Percentiles rank a stretch among this genome's conserved stretches.
Evolutionary conservation across 1,140 invertebrate genomes (phyloP).

Genomic region (Drosophila micromelanica): DNA sequence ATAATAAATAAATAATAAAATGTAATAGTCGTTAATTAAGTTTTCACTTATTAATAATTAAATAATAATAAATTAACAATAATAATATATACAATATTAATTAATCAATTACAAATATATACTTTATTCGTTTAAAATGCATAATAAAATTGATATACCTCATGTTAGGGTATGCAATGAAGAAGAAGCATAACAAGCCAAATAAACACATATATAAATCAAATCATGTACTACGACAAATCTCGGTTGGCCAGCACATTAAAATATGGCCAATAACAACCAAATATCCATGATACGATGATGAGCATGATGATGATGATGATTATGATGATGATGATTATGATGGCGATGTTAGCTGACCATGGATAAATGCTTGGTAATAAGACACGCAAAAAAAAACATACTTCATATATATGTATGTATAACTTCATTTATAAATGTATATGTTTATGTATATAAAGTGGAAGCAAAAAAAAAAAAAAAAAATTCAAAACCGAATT

Average conservation of each 20-base stretch:
- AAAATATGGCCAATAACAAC: constrained; percentile 81
- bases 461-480: constrained; percentile 13
- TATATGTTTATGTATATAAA: background rate
- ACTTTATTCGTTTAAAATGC: too few species aligned
- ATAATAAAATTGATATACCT: background rate
- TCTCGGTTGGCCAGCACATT: constrained; percentile 74
- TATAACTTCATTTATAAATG: too few species aligned
- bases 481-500: constrained; percentile 53
- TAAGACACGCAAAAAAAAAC: constrained; percentile 24
- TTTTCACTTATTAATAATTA: too few species aligned
- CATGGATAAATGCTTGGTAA: constrained; percentile 40
- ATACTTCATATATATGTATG: too few species aligned
- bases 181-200: constrained; percentile 56
- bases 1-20: too few species aligned
- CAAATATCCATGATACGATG: constrained; percentile 62
- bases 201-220: constrained; percentile 82
- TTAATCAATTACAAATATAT: too few species aligned
- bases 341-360: constrained; percentile 33
- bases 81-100: too few species aligned
- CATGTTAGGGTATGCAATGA: constrained; percentile 14
- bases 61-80: too few species aligned
- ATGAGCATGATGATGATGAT: constrained; percentile 1
- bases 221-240: constrained; percentile 80
- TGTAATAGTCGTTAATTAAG: too few species aligned
- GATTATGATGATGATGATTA: constrained; percentile 1